Evolutionary conservation across 2,113 vertebrate genomes (phyloP).

Genomic region (Boulengeromyrus knoepffleri): DNA sequence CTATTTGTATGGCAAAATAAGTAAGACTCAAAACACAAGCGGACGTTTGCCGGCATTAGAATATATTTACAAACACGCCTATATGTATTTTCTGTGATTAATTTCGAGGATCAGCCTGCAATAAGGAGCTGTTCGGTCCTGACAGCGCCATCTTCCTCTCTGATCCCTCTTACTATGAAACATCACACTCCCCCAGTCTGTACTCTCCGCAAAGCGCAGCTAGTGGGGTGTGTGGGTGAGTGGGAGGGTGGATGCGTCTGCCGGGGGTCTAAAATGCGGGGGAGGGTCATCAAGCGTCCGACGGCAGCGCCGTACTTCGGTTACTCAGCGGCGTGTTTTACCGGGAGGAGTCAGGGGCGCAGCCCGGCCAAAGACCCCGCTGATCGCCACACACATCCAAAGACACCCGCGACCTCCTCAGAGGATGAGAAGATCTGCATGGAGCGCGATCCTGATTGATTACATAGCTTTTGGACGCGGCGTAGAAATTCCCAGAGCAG

Average conservation of each 20-base stretch:
- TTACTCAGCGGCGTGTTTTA: too few relatives aligned
- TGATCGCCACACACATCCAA: background rate
- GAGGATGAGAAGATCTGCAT: background rate
- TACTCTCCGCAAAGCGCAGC: constrained; percentile 18
- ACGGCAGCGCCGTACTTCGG: too few relatives aligned
- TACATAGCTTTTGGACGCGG: background rate
- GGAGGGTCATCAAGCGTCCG: background rate
- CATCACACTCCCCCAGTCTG: constrained; percentile 33
- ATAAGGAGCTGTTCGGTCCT: constrained; percentile 67
- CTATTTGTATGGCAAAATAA: background rate
- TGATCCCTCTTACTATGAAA: constrained; percentile 33
- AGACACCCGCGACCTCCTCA: background rate
- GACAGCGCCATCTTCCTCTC: constrained; percentile 64
- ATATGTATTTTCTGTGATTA: background rate
- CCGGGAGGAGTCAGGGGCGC: background rate
- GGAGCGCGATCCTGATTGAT: background rate
- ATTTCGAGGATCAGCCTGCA: background rate
- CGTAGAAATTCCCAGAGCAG: background rate
- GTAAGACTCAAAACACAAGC: background rate
- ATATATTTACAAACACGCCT: background rate
- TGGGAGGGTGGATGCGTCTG: background rate
- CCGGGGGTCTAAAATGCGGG: background rate
- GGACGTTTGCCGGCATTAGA: background rate
- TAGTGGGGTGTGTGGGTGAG: constrained; percentile 19
- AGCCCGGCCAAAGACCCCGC: background rate